Evolutionary conservation across 1,140 invertebrate species (phyloP), one percentile per base, ranked within the genome.

Genomic region (Belonocnema kinseyi): DNA sequence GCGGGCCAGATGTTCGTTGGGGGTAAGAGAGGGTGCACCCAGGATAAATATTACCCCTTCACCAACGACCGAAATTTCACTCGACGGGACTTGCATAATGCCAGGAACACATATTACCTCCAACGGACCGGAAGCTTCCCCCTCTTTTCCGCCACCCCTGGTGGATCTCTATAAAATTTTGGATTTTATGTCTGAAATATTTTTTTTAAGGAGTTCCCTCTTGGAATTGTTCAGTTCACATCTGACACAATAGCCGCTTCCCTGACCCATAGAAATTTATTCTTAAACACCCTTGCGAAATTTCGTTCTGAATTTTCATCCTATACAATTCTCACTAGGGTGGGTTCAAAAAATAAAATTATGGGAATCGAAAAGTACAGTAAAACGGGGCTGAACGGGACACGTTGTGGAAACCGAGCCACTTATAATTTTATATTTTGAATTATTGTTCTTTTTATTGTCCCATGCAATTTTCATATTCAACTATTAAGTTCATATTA

Each of bases 1-100:
- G 70, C 74, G 26, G 77, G 80, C 85, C 86, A 86, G 86, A 85
- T 87, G 85, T 86, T 86, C 83, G 83, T 79, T 86, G 85, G 83
- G 82, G 80, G 85, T 84, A 82, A 33, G 80, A 83, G 78, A 81
- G 82, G 83, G 76, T 83, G 75, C 75, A 75, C 11, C 19, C 61
- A 73, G 76, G 76, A 80, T 86, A 86, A 85, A 84, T 84, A 86
- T 83, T 81, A 79, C 72, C 82, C 80, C 82, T 74, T 81, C 74
- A 75, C 14, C 74, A 76, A 74, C 74, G 54, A 52, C 19, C 5
- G 70, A 50, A 75, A 61, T 51, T 72, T 72, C 50, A 52, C 50
- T 75, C 50, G 12, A 33, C 8, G n/a, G 74, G 51, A 76, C 73
- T 12, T 85, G 85, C 81, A 86, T 87, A 86, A 86, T 87, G 82